Percentiles rank a stretch among this genome's conserved stretches.
Evolutionary conservation across 2,797 vertebrate species (phyloP).

Genomic region (Ctenosaura bakeri): DNA sequence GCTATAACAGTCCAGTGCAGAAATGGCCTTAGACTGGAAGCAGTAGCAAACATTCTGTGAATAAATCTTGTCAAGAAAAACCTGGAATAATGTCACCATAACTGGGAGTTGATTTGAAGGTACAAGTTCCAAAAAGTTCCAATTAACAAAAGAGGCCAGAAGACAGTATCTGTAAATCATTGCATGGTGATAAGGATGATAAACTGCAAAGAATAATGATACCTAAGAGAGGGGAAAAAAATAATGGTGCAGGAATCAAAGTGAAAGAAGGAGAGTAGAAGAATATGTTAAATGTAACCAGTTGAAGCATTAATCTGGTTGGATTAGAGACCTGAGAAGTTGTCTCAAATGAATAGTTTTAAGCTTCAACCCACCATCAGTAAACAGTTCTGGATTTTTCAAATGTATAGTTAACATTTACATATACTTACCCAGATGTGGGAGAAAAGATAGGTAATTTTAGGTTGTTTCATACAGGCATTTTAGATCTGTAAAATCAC

Average conservation of each 20-base stretch:
- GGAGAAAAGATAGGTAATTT: not conserved
- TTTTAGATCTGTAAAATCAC: not conserved
- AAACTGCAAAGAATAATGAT: constrained; percentile 44
- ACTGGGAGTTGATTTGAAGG: no score
- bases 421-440: not conserved
- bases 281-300: not conserved
- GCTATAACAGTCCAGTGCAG: no score
- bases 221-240: not conserved
- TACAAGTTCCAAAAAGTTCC: constrained; percentile 38
- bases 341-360: not conserved
- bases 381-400: constrained; percentile 3
- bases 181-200: constrained; percentile 35
- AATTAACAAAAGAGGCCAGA: constrained; percentile 32
- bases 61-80: not conserved
- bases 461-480: not conserved
- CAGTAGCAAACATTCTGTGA: no score
- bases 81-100: no score
- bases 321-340: constrained; percentile 19
- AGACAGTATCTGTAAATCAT: constrained; percentile 35
- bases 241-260: constrained; percentile 3
- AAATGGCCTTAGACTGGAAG: no score
- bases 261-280: not conserved
- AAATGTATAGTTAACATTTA: not conserved
- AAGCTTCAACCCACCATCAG: not conserved
- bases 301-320: not conserved